phyloP scores from a whole-genome alignment of 2,888 invertebrate species.

The Periphyllus acericola region DNA sequence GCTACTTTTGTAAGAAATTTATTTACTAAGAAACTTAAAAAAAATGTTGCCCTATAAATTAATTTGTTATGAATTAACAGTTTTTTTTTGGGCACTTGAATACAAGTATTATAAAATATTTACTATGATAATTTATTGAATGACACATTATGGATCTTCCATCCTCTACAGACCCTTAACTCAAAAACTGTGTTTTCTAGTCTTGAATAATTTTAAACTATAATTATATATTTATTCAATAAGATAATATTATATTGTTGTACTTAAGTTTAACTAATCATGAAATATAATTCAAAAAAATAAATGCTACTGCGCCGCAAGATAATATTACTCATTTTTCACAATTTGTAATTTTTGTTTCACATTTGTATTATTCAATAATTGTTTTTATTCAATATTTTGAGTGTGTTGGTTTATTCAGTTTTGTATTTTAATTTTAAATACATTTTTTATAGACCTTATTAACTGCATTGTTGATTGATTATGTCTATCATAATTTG shows the following conservation, averaged over 20 bases:
- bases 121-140: not conserved
- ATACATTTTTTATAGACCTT: not conserved
- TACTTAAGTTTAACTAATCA: constrained; percentile 5
- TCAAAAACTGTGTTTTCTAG: constrained; percentile 31
- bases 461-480: not conserved
- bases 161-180: not conserved
- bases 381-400: constrained; percentile 16
- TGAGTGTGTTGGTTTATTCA: constrained; percentile 4
- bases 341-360: constrained; percentile 32
- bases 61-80: too few species aligned
- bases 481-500: not conserved
- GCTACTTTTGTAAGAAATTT: too few species aligned
- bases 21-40: too few species aligned
- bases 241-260: constrained; percentile 29
- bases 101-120: not conserved
- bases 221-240: constrained; percentile 17
- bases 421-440: constrained; percentile 8
- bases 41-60: too few species aligned
- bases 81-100: not conserved
- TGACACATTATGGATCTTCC: not conserved
- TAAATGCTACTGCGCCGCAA: not conserved
- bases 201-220: constrained; percentile 20
- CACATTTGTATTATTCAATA: constrained; percentile 16
- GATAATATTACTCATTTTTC: not conserved
- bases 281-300: not conserved